These are phyloP conservation scores for Antheraea yamamai DNA, from an alignment of 2,888 invertebrate genomes.

Conservation along the genomic window DNA sequence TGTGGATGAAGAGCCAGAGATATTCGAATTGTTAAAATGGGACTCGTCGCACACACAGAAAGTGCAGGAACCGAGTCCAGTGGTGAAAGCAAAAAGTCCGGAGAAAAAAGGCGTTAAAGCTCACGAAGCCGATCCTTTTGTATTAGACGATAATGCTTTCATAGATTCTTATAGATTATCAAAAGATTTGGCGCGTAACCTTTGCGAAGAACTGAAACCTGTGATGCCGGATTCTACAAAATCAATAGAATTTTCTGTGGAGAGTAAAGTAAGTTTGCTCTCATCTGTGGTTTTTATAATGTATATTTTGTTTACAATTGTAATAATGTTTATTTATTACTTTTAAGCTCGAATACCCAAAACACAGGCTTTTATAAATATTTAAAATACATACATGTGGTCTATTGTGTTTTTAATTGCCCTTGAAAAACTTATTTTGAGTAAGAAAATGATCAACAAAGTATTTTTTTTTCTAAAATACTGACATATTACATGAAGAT, in stretches of 20 bases:
- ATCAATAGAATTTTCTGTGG: slow-evolving; percentile 70
- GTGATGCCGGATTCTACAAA: slow-evolving; percentile 73
- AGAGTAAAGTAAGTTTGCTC: slow-evolving; percentile 62
- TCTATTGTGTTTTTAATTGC: background rate
- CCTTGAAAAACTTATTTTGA: no score
- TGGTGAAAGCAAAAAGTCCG: slow-evolving; percentile 64
- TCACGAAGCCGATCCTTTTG: slow-evolving; percentile 67
- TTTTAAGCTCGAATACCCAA: background rate
- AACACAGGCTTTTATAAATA: background rate
- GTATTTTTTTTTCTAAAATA: background rate
- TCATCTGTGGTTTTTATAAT: background rate
- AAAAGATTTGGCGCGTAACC: slow-evolving; percentile 64
- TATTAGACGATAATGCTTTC: slow-evolving; percentile 63
- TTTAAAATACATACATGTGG: background rate
- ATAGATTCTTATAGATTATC: slow-evolving; percentile 66
- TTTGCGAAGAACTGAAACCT: slow-evolving; percentile 67
- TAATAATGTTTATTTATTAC: background rate
- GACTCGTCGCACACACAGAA: slow-evolving; percentile 68
- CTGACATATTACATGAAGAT: background rate
- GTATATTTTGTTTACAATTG: background rate
- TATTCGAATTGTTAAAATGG: slow-evolving; percentile 75
- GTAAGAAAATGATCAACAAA: no score
- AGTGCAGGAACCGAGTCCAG: slow-evolving; percentile 48
- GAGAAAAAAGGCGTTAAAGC: slow-evolving; percentile 64
- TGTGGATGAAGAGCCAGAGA: slow-evolving; percentile 74